A percentile compares a stretch with the other conserved stretches of the same genome.
Conservation (phyloP, 2,113 vertebrate genomes). For the Psittacus erithacus region DNA sequence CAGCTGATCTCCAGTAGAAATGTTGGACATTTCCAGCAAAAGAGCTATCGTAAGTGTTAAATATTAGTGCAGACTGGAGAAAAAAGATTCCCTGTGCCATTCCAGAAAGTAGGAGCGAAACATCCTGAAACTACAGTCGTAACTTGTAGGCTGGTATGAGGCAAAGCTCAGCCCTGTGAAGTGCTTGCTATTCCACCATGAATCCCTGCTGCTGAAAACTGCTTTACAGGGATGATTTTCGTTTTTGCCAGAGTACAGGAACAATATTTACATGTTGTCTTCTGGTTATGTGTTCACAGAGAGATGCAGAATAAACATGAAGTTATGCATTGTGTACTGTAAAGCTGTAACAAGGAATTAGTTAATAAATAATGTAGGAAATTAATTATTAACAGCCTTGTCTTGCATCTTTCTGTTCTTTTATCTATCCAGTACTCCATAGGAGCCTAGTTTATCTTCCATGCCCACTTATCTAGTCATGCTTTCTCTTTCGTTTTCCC, state of each 20-base stretch:
- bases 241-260: not conserved
- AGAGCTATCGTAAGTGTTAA: not conserved
- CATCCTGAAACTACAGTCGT: not conserved
- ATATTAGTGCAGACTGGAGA: not conserved
- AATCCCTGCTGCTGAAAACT: not conserved
- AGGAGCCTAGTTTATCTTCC: not conserved
- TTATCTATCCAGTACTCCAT: not conserved
- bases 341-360: not conserved
- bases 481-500: not conserved
- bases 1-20: not conserved
- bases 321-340: not conserved
- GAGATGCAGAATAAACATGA: slow-evolving; percentile 15
- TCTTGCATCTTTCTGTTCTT: not conserved
- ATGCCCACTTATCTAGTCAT: not conserved
- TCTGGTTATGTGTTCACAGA: not conserved
- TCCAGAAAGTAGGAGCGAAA: not conserved
- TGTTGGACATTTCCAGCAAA: not conserved
- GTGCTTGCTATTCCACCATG: not conserved
- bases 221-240: not conserved
- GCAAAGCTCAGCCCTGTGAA: not conserved
- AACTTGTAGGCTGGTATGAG: not conserved
- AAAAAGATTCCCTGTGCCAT: not conserved
- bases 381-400: slow-evolving; percentile 29
- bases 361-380: not conserved
- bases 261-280: not conserved